Conservation (phyloP, 2,888 invertebrate species). For the Rugalucina vietnamica region DNA sequence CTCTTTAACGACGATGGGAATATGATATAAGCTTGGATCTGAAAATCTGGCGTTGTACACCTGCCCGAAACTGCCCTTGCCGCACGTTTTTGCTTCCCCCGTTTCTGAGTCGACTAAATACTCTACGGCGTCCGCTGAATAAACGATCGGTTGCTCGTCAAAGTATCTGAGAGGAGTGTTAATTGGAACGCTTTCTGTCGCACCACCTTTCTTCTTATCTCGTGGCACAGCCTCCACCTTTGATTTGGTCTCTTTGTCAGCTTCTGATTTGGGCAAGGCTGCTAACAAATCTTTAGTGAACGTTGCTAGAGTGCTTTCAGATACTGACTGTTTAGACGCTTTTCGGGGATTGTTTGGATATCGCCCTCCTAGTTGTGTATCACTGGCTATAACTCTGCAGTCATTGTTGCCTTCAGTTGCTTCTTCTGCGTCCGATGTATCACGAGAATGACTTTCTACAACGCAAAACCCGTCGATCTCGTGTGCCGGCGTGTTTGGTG, state of each 20-base stretch:
- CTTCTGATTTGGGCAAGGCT: neutral
- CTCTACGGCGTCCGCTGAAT: neutral
- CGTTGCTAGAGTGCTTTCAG: neutral
- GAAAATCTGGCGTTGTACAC: constrained; percentile 55
- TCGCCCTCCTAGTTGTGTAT: neutral
- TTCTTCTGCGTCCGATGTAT: neutral
- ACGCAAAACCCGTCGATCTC: neutral
- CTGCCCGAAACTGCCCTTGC: constrained; percentile 62
- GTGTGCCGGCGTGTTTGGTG: constrained; percentile 39
- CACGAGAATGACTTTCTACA: neutral
- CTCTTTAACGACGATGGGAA: constrained; percentile 58
- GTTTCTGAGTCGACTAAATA: constrained; percentile 52
- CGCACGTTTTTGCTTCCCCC: constrained; percentile 37
- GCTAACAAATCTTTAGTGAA: neutral
- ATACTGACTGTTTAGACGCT: neutral
- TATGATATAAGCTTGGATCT: constrained; percentile 36
- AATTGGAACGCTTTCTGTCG: neutral
- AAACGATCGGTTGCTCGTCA: neutral
- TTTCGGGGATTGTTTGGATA: neutral
- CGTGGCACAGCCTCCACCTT: neutral
- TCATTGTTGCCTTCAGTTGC: neutral
- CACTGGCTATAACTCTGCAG: neutral
- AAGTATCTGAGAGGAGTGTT: neutral
- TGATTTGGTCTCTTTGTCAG: neutral
- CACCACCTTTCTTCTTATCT: neutral